A percentile compares a stretch with the other conserved stretches of the same genome.
phyloP scores from a whole-genome alignment of 1,140 invertebrate genomes.

The Drosophila kanapiae region DNA sequence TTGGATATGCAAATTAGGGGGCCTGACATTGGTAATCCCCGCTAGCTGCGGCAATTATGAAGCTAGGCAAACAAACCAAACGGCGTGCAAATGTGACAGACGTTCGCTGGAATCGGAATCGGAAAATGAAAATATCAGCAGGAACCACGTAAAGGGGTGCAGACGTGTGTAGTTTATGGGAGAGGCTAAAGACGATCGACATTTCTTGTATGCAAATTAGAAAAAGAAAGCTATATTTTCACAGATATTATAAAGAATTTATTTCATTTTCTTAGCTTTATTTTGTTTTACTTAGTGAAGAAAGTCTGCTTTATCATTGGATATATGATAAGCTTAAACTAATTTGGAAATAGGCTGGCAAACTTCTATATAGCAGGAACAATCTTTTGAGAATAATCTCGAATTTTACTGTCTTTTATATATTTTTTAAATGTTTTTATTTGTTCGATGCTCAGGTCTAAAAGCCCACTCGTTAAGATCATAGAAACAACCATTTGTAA shows the following conservation, averaged over 20 bases:
- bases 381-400: too few species aligned
- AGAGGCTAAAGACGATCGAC: neutral
- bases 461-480: too few species aligned
- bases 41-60: slow-evolving; percentile 69
- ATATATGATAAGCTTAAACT: too few species aligned
- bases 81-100: slow-evolving; percentile 80
- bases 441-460: too few species aligned
- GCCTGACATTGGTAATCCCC: slow-evolving; percentile 73
- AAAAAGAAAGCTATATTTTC: too few species aligned
- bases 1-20: slow-evolving; percentile 75
- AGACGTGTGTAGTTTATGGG: slow-evolving; percentile 34
- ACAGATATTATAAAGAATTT: neutral
- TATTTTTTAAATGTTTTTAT: too few species aligned
- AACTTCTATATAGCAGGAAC: too few species aligned
- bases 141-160: slow-evolving; percentile 24
- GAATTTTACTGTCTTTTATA: too few species aligned
- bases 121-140: slow-evolving; percentile 30
- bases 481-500: too few species aligned
- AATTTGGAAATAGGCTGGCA: too few species aligned
- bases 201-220: neutral
- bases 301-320: too few species aligned
- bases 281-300: too few species aligned
- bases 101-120: slow-evolving; percentile 37
- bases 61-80: slow-evolving; percentile 62
- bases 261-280: neutral